phyloP scores from a whole-genome alignment of 2,797 vertebrate species.

The Alauda arvensis region DNA sequence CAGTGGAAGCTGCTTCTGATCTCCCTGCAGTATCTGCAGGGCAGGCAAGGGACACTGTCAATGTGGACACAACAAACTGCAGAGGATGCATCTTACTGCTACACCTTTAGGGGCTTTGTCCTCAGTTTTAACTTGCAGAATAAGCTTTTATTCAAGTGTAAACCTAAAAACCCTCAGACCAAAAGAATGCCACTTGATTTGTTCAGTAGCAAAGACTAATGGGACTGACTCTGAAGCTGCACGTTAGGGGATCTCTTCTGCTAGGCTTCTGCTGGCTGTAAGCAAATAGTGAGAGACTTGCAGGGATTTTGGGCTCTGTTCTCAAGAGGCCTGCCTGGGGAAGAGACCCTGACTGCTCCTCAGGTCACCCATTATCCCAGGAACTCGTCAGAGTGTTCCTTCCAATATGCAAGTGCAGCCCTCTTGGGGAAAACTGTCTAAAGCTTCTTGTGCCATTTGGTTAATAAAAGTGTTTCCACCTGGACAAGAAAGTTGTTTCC shows the following conservation, averaged over 20 bases:
- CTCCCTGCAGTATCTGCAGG: conserved; percentile 40
- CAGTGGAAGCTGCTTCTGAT: conserved; percentile 42
- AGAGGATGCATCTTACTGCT: not conserved
- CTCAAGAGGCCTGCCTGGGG: not conserved
- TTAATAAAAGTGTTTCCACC: conserved; percentile 24
- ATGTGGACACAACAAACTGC: not conserved
- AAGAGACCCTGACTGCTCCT: not conserved
- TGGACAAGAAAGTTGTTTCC: not conserved
- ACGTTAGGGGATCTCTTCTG: not conserved
- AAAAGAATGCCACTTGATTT: not conserved
- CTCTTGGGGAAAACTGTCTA: not conserved
- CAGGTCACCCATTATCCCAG: not conserved
- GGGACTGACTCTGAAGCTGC: not conserved
- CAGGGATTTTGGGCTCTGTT: not conserved
- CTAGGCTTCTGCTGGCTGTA: not conserved
- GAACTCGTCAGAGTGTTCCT: not conserved
- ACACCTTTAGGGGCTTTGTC: not conserved
- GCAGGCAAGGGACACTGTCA: not conserved
- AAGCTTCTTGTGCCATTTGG: conserved; percentile 41
- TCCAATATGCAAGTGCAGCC: conserved; percentile 30
- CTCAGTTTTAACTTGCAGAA: not conserved
- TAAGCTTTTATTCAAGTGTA: not conserved
- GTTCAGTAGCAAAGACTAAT: not conserved
- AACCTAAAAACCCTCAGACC: conserved; percentile 1
- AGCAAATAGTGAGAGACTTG: not conserved